Conservation (phyloP, 92 coral and sea anemone genomes). For the Porites rus region DNA sequence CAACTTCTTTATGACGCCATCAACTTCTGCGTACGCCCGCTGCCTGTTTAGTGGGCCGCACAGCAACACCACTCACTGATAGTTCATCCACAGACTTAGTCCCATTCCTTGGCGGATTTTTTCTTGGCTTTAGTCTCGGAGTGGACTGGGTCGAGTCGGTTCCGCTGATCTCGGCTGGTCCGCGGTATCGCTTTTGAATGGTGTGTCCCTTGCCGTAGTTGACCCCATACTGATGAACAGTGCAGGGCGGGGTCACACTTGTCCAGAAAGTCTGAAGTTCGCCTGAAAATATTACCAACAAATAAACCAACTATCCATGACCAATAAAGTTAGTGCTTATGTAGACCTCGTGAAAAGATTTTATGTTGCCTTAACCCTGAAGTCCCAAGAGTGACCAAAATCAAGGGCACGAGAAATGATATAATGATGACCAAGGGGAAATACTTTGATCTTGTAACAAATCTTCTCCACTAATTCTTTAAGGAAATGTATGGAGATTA, state of each 20-base stretch:
- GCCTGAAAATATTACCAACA: conserved; percentile 32
- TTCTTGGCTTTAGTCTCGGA: conserved; percentile 83
- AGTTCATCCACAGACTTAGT: conserved; percentile 70
- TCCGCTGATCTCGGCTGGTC: conserved; percentile 80
- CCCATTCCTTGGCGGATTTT: conserved; percentile 58
- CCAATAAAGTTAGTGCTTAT: neutral
- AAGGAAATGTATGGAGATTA: no score
- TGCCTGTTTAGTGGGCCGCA: conserved; percentile 75
- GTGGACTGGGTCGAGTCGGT: conserved; percentile 87
- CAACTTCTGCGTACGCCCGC: conserved; percentile 49
- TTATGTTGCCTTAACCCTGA: no score
- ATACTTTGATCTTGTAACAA: no score
- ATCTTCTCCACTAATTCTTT: no score
- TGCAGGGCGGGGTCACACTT: conserved; percentile 82
- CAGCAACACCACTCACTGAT: conserved; percentile 87
- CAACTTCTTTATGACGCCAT: neutral
- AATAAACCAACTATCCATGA: neutral
- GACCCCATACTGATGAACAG: conserved; percentile 79
- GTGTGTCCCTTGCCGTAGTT: conserved; percentile 83
- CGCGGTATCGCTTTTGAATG: conserved; percentile 85
- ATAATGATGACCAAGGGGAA: no score
- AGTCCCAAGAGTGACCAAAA: no score
- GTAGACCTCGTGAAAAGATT: no score
- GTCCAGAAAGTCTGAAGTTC: conserved; percentile 75
- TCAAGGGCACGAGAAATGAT: no score